Evolutionary conservation across 2,797 vertebrate genomes (phyloP).

Genomic region (Hipposideros larvatus): DNA sequence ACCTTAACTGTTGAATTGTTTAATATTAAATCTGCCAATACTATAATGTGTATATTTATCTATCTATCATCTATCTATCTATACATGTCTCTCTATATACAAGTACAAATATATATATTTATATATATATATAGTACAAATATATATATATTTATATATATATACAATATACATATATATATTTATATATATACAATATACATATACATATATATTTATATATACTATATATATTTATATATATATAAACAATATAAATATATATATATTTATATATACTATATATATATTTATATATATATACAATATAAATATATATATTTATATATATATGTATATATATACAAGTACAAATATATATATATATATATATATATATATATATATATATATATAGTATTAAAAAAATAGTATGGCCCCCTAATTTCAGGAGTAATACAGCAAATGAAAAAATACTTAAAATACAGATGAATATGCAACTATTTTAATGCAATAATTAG

Average conservation of each 20-base stretch:
- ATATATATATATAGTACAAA: neutral
- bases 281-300: neutral
- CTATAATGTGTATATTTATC: neutral
- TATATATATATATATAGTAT: neutral
- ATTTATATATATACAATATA: neutral
- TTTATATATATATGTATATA: neutral
- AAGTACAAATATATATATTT: neutral
- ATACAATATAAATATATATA: neutral
- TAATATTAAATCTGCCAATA: neutral
- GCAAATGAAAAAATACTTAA: constrained; percentile 22
- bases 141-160: neutral
- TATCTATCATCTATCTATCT: neutral
- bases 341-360: neutral
- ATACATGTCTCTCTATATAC: too few species aligned
- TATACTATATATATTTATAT: neutral
- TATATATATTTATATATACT: neutral
- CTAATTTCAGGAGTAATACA: neutral
- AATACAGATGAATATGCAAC: neutral
- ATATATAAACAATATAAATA: too few species aligned
- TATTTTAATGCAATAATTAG: constrained; percentile 40
- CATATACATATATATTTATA: neutral
- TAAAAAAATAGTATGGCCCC: neutral
- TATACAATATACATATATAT: too few species aligned
- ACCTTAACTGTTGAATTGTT: neutral
- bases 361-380: neutral